Evolutionary conservation across 2,888 invertebrate genomes (phyloP).

Genomic region (Habroteleia sp.): DNA sequence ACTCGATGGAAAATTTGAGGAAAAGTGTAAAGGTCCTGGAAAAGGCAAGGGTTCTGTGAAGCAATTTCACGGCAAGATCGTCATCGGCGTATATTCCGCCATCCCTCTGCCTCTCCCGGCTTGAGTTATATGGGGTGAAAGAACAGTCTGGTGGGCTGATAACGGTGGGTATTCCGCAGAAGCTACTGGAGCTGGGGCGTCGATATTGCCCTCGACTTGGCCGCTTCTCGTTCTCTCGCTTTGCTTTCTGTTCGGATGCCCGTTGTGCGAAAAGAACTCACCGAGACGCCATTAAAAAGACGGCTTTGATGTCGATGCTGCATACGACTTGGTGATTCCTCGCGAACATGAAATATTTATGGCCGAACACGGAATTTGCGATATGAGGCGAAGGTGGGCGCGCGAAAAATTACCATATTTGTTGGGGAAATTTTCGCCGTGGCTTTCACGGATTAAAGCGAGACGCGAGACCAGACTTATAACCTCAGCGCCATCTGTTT

Average conservation of each 20-base stretch:
- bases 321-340: constrained; percentile 37
- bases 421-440: constrained; percentile 16
- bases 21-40: neutral
- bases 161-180: constrained; percentile 45
- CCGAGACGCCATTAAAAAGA: constrained; percentile 53
- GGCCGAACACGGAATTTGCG: constrained; percentile 35
- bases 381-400: constrained; percentile 4
- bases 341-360: constrained; percentile 51
- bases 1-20: no score
- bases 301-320: constrained; percentile 61
- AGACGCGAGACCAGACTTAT: neutral
- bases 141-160: constrained; percentile 46
- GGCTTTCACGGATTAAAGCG: constrained; percentile 1
- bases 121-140: constrained; percentile 28
- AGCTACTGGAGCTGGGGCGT: no score
- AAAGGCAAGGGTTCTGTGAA: constrained; percentile 12
- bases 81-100: constrained; percentile 14
- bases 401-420: constrained; percentile 42
- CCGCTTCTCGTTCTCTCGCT: constrained; percentile 14
- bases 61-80: constrained; percentile 28
- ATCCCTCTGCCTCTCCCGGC: neutral
- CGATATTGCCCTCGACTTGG: constrained; percentile 49
- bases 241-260: constrained; percentile 46
- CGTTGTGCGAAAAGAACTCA: constrained; percentile 44
- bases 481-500: constrained; percentile 27